Conservation (phyloP, 2,797 vertebrate species). For the Sebastes oblongus region DNA sequence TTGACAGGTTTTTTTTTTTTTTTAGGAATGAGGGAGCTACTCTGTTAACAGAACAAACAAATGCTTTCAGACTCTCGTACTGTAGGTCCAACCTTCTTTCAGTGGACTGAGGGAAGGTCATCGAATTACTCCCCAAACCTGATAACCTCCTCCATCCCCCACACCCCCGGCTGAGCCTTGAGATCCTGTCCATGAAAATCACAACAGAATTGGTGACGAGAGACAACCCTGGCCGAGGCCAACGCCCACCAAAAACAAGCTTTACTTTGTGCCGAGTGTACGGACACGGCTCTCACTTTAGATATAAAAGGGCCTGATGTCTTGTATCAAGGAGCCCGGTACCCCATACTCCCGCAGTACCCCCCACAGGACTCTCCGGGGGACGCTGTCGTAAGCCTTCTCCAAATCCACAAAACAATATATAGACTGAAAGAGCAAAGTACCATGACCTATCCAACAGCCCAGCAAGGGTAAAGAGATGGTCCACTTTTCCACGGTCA, state of each 20-base stretch:
- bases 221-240: neutral
- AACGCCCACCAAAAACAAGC: neutral
- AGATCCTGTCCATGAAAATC: neutral
- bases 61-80: conserved; percentile 1
- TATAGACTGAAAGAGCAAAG: too few relatives aligned
- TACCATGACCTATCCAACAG: neutral
- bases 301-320: neutral
- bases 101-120: conserved; percentile 1
- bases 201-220: neutral
- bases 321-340: neutral
- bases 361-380: neutral
- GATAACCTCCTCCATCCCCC: neutral
- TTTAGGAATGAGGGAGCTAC: neutral
- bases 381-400: neutral
- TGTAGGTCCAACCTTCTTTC: neutral
- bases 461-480: neutral
- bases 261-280: neutral
- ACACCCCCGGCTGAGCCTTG: neutral
- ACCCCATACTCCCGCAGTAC: neutral
- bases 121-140: neutral
- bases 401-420: neutral
- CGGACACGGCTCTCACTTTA: neutral
- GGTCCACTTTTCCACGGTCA: neutral
- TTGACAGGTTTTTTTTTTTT: neutral
- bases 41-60: conserved; percentile 11